Evolutionary conservation across 2,113 vertebrate genomes (phyloP), one percentile per base, ranked within the genome.

Genomic region (Pterocles gutturalis): DNA sequence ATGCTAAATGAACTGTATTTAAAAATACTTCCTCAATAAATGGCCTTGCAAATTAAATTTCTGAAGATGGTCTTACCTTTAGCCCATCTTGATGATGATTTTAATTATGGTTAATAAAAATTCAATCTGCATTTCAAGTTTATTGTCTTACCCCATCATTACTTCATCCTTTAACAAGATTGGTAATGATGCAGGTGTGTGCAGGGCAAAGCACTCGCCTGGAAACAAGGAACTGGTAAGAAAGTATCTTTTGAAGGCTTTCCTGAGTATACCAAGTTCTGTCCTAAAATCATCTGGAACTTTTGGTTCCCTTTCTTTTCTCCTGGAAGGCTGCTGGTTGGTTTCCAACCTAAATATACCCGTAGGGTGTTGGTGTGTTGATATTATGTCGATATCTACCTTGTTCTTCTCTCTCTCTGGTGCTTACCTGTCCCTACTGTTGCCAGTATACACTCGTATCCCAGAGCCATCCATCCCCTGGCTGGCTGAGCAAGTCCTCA

Each of bases 61-160:
- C 70, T 67, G 80, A 55, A 89, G 65, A 79, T 87, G 73, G 84
- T 94, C 61, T 93, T 96, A 95, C 95, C 89, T 95, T 89, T 84
- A 92, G 70, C 72, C 86, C 31, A 17, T 92, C 83, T 89, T 89
- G 83, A 87, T 85, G 87, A 76, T 95, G 71, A 69, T 95, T 96
- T 94, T 96, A 95, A 95, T 97, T 93, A 84, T 9, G 31, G 61
- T 82, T 97, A 95, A 84, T 92, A 96, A 89, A 93, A 93, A 71
- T 82, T 72, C 72, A 57, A 6, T 85, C 79, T 89, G 53, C 53
- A 10, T 92, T 92, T 92, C n/a, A 34, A 64, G 69, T 89, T 95
- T 95, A 94, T 93, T 93, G 87, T 96, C 77, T 89, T 87, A 53
- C 48, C 60, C 22, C 57, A 67, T 90, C 81, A 46, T 84, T 73